Evolutionary conservation across 2,888 invertebrate species (phyloP).

Genomic region (Lochmaea capreae): DNA sequence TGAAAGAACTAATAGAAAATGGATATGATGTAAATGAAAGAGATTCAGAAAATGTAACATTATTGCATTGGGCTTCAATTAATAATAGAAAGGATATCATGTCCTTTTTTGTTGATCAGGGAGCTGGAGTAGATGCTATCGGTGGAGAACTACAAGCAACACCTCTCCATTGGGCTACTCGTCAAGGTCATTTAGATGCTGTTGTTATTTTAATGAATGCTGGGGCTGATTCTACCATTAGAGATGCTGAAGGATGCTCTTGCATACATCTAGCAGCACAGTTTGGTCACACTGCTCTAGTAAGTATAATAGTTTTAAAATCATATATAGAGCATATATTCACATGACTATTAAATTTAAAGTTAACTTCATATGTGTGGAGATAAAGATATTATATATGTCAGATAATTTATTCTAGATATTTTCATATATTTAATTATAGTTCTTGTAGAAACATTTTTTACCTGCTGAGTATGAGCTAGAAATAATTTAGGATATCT

Average conservation of each 20-base stretch:
- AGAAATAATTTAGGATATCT: no score
- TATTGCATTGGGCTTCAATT: slow-evolving; percentile 99
- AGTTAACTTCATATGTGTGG: no score
- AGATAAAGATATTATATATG: no score
- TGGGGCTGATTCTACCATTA: slow-evolving; percentile 84
- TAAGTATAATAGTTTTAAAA: slow-evolving; percentile 32
- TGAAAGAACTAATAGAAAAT: slow-evolving; percentile 88
- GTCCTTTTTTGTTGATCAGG: slow-evolving; percentile 86
- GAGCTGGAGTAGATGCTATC: slow-evolving; percentile 90
- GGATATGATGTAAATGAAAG: slow-evolving; percentile 95
- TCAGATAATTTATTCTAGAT: no score
- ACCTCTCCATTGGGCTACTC: slow-evolving; percentile 97
- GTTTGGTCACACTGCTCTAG: slow-evolving; percentile 96
- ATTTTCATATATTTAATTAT: no score
- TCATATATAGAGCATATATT: background rate
- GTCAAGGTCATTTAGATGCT: slow-evolving; percentile 90
- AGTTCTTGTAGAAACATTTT: no score
- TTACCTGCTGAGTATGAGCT: no score
- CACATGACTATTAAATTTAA: no score
- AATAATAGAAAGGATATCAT: slow-evolving; percentile 96
- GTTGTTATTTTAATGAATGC: slow-evolving; percentile 80
- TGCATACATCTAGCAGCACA: slow-evolving; percentile 96
- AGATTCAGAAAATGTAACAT: slow-evolving; percentile 94
- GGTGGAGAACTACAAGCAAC: slow-evolving; percentile 97
- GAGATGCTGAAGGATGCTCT: slow-evolving; percentile 96